Evolutionary conservation across 2,888 invertebrate genomes (phyloP).

Genomic region (Agrotis segetum): DNA sequence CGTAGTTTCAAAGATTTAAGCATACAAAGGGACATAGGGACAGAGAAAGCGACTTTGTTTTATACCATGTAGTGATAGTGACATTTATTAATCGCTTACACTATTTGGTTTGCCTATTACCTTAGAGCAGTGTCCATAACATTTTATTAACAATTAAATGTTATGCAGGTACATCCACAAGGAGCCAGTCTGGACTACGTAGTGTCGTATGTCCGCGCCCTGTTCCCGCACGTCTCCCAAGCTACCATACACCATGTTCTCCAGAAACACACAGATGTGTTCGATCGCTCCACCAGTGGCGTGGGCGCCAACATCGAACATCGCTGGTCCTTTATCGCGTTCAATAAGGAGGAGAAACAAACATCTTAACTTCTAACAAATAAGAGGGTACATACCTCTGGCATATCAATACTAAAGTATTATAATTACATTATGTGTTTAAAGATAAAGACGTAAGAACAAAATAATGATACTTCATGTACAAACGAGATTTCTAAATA

Average conservation of each 20-base stretch:
- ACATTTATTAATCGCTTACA: neutral
- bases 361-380: constrained; percentile 5
- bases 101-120: neutral
- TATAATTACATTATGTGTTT: constrained; percentile 13
- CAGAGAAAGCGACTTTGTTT: too few relatives aligned
- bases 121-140: too few relatives aligned
- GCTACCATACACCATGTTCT: constrained; percentile 95
- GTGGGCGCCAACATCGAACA: constrained; percentile 96
- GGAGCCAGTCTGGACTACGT: constrained; percentile 98
- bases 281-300: constrained; percentile 94
- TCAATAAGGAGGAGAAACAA: constrained; percentile 71
- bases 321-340: constrained; percentile 96
- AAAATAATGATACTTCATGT: constrained; percentile 23
- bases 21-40: too few relatives aligned
- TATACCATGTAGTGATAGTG: too few relatives aligned
- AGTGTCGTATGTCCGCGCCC: constrained; percentile 96
- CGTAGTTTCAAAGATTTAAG: too few relatives aligned
- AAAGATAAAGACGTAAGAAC: constrained; percentile 20
- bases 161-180: constrained; percentile 95
- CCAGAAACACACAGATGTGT: constrained; percentile 95
- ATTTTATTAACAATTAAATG: constrained; percentile 6
- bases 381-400: constrained; percentile 19
- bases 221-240: constrained; percentile 93
- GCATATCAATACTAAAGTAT: constrained; percentile 60
- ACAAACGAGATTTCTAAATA: constrained; percentile 28